Base-by-base conservation (phyloP, 2,888 invertebrate species). In the Strigamia crassipes region DNA sequence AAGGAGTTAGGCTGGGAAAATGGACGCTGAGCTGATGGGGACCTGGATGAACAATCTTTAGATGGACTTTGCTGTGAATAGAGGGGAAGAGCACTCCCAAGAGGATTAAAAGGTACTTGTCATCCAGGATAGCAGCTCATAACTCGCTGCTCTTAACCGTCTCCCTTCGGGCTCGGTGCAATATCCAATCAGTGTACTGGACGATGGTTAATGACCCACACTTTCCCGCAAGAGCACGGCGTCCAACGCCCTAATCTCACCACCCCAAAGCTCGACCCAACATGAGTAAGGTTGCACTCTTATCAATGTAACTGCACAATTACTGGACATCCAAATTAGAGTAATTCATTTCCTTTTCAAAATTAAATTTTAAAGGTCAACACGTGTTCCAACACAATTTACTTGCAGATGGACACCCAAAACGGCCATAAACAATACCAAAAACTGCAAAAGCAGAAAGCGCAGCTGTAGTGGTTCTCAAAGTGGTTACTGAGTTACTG, bases 61-160 rank as follows among this genome's bases (percentile, higher is more conserved):
- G 73, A 31, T 27, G 73, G 73, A 73, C 73, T 73, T 73, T 73
- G 73, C 8, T 73, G 27, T 73, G 73, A 31, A 73, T 31, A 73
- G 73, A 73, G 73, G 31, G 31, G n/a, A 73, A 73, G 73, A 73
- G 10, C 73, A 27, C 73, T 73, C 73, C 31, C 73, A 31, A 73
- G 73, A 73, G 73, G 73, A 73, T 73, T 73, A 73, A 73, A 73
- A 73, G 31, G 73, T 73, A 73, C 73, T 73, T 73, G 73, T 73
- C 73, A 73, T 27, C 73, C 73, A 10, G 73, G 31, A 31, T 73
- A 23, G 73, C 73, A 73, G 73, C 73, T 73, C 73, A 73, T 73
- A 73, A 73, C 73, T 73, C 73, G 27, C 31, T 73, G 15, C 31
- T 73, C 31, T 73, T 73, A 73, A 73, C 27, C 23, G 73, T 73